Conservation (phyloP, 1,140 invertebrate genomes). For the Drosophila nigromelanica region DNA sequence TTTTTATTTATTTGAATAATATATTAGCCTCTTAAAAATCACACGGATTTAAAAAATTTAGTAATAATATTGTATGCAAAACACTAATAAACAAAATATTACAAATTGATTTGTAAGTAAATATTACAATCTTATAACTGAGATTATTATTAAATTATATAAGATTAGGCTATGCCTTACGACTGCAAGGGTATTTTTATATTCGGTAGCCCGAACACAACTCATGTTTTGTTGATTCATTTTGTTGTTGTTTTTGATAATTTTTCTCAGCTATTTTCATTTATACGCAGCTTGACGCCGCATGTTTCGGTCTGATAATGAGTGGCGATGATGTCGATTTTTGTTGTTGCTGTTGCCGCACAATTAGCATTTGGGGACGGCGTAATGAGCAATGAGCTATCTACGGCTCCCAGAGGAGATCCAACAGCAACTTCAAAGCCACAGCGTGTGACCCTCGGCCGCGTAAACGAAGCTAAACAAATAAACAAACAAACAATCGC, state of each 20-base stretch:
- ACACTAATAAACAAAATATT: too few species aligned
- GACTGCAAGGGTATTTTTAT: background rate
- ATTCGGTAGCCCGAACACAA: background rate
- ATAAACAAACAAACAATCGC: slow-evolving; percentile 58
- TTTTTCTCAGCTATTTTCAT: slow-evolving; percentile 72
- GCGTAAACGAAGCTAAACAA: slow-evolving; percentile 27
- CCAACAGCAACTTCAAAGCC: slow-evolving; percentile 65
- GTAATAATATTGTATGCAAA: too few species aligned
- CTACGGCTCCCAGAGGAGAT: slow-evolving; percentile 47
- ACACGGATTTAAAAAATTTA: too few species aligned
- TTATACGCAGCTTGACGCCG: slow-evolving; percentile 63
- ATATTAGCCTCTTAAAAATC: too few species aligned
- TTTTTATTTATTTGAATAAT: too few species aligned
- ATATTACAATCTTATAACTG: too few species aligned
- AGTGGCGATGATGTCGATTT: slow-evolving; percentile 60
- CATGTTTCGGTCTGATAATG: slow-evolving; percentile 67
- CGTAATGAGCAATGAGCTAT: slow-evolving; percentile 60
- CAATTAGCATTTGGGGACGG: slow-evolving; percentile 52
- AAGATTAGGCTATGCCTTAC: too few species aligned
- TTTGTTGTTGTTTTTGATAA: slow-evolving; percentile 65
- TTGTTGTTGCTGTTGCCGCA: slow-evolving; percentile 34
- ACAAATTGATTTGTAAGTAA: too few species aligned
- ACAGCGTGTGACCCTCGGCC: slow-evolving; percentile 62
- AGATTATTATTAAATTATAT: too few species aligned
- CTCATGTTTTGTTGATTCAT: slow-evolving; percentile 36